A percentile compares a stretch with the other conserved stretches of the same genome.
phyloP scores from a whole-genome alignment of 2,113 vertebrate genomes.

The Calidris pugnax region DNA sequence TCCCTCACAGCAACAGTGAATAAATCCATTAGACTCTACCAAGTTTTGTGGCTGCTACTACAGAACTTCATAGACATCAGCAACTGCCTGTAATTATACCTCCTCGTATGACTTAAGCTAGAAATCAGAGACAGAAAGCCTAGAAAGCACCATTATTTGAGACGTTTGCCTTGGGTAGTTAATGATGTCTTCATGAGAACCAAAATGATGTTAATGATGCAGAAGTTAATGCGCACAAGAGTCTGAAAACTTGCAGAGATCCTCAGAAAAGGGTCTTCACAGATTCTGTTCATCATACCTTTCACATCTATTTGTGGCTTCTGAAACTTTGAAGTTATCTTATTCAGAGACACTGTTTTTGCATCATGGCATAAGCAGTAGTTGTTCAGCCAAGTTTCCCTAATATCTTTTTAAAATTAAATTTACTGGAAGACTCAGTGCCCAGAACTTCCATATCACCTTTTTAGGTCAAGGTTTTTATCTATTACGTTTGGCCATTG shows the following conservation, averaged over 20 bases:
- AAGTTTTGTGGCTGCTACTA: background rate
- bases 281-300: background rate
- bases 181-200: background rate
- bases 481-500: background rate
- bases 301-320: background rate
- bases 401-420: background rate
- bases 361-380: background rate
- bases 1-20: background rate
- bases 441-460: background rate
- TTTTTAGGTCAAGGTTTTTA: background rate
- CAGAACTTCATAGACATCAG: background rate
- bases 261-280: background rate
- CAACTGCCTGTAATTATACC: background rate
- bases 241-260: background rate
- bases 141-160: background rate
- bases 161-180: background rate
- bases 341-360: background rate
- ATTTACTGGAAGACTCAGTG: background rate
- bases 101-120: background rate
- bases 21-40: background rate
- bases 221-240: background rate
- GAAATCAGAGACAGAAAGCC: background rate
- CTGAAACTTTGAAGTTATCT: background rate
- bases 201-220: accelerated
- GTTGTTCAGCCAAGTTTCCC: background rate